Percentiles rank a stretch among this genome's conserved stretches.
Evolutionary conservation across 2,113 vertebrate species (phyloP).

Genomic region (Peromyscus polionotus): DNA sequence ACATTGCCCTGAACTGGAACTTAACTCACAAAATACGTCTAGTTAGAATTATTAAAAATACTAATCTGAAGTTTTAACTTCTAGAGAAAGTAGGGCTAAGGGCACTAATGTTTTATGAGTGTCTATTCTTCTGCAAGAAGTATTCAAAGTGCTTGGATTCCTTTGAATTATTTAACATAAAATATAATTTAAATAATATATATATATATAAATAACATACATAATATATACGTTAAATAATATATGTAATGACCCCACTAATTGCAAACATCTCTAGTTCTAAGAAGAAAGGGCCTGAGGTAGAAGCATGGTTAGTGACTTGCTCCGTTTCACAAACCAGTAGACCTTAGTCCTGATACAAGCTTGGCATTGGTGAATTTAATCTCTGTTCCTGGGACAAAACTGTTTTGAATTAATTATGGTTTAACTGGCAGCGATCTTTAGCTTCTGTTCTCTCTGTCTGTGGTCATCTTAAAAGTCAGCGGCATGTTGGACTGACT

Average conservation of each 20-base stretch:
- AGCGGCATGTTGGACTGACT: slow-evolving; percentile 33
- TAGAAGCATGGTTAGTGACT: not conserved
- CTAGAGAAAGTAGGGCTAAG: not conserved
- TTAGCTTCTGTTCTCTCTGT: slow-evolving; percentile 61
- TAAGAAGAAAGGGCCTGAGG: not conserved
- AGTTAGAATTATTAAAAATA: not conserved
- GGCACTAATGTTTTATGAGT: not conserved
- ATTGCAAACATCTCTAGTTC: not conserved
- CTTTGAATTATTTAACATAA: not conserved
- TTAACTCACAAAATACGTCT: not conserved
- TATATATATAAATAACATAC: not conserved
- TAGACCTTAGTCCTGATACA: not conserved
- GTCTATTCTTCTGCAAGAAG: not conserved
- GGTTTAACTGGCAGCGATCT: slow-evolving; percentile 54
- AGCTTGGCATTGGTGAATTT: slow-evolving; percentile 32
- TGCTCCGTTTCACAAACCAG: not conserved
- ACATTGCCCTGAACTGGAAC: not conserved
- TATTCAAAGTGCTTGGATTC: not conserved
- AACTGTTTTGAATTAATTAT: slow-evolving; percentile 67
- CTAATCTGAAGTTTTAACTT: not conserved
- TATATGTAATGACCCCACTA: not conserved
- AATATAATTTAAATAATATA: not conserved
- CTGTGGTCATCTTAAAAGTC: slow-evolving; percentile 63
- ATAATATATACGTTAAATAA: not conserved
- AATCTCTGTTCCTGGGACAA: slow-evolving; percentile 30